Percentiles rank a stretch among this genome's conserved stretches.
These are phyloP conservation scores for Protonemura montana DNA, from an alignment of 2,888 invertebrate genomes.

Conservation along the genomic window DNA sequence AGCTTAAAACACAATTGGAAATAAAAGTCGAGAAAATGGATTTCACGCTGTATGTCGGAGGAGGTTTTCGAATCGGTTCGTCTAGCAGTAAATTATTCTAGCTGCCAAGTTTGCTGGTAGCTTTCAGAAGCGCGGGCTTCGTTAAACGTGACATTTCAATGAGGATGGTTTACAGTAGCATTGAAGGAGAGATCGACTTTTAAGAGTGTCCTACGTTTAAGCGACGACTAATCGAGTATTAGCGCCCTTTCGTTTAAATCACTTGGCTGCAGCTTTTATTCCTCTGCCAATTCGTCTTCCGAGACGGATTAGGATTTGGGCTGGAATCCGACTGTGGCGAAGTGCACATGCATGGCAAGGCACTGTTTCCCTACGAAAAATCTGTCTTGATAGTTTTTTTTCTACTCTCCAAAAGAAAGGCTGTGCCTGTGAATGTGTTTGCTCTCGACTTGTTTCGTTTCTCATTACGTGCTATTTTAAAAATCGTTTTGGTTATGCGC, in stretches of 20 bases:
- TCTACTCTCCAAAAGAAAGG: background rate
- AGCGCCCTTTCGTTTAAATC: conserved; percentile 7
- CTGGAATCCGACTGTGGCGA: background rate
- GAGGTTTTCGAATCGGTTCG: background rate
- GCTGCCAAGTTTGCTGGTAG: background rate
- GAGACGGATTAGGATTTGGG: background rate
- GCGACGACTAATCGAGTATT: conserved; percentile 22
- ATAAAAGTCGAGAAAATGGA: conserved; percentile 8
- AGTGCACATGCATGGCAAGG: background rate
- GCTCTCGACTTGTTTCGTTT: background rate
- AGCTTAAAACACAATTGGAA: background rate
- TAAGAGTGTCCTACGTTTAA: conserved; percentile 14
- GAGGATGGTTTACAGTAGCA: background rate
- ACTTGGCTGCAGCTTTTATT: background rate
- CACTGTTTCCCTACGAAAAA: background rate
- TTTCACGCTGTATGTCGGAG: background rate
- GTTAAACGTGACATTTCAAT: conserved; percentile 25
- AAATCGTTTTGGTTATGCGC: background rate
- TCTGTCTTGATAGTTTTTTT: background rate
- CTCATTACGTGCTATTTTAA: background rate
- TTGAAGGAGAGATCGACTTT: conserved; percentile 13
- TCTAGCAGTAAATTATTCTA: background rate
- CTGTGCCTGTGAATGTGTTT: background rate
- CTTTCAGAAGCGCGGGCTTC: background rate
- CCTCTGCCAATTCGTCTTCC: conserved; percentile 3